Percentiles rank a stretch among this genome's conserved stretches.
Evolutionary conservation across 2,113 vertebrate genomes (phyloP).

Genomic region (Chelonoidis abingdonii): DNA sequence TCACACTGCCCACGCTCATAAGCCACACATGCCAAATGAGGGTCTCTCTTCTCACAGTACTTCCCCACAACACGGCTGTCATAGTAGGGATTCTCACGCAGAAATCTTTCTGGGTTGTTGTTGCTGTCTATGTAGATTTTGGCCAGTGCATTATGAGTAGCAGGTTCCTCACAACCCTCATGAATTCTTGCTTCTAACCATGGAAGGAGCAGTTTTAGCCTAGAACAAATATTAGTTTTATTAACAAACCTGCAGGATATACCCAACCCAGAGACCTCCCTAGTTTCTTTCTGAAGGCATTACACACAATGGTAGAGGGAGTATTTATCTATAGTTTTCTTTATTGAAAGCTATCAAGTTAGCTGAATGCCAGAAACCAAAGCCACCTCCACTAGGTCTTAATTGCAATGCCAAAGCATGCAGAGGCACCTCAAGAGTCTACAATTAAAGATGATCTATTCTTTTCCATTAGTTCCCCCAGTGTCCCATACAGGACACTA

Average conservation of each 20-base stretch:
- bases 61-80: conserved; percentile 98
- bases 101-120: conserved; percentile 97
- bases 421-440: background rate
- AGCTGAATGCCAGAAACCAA: background rate
- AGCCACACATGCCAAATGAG: conserved; percentile 96
- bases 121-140: conserved; percentile 99
- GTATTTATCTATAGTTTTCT: background rate
- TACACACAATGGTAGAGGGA: background rate
- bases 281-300: background rate
- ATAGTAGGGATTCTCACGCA: conserved; percentile 96
- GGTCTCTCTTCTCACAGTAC: conserved; percentile 98
- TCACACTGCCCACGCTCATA: conserved; percentile 98
- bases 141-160: conserved; percentile 96
- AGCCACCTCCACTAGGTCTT: background rate
- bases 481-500: background rate
- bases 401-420: background rate
- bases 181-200: conserved; percentile 98
- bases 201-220: conserved; percentile 95
- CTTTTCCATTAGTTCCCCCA: background rate
- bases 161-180: conserved; percentile 96
- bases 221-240: conserved; percentile 50
- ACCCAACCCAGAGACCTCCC: background rate
- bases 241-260: background rate
- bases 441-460: background rate
- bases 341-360: background rate